Percentiles rank a stretch among this genome's conserved stretches.
These are phyloP conservation scores for human (Homo sapiens) DNA, from an alignment of 2,113 vertebrate genomes.

Conservation along the genomic window DNA sequence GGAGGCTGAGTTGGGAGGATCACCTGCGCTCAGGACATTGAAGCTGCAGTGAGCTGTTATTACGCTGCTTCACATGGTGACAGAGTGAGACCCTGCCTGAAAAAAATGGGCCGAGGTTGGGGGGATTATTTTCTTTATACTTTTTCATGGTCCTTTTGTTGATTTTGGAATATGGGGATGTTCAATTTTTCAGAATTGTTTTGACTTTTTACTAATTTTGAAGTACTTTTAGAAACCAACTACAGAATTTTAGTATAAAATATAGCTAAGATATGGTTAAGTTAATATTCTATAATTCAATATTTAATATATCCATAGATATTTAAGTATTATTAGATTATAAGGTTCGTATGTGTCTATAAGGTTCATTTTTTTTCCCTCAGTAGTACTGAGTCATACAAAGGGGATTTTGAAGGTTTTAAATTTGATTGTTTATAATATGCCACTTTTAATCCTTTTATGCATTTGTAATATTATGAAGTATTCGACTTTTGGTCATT, in stretches of 20 bases:
- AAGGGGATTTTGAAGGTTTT: slow-evolving; percentile 19
- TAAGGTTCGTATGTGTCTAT: not conserved
- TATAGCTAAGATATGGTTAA: not conserved
- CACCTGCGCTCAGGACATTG: too few relatives aligned
- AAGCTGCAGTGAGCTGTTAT: too few relatives aligned
- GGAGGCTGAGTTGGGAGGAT: too few relatives aligned
- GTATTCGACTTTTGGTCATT: slow-evolving; percentile 10
- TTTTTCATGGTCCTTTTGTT: not conserved
- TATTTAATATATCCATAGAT: not conserved
- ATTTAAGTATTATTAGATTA: not conserved
- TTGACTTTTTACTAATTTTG: slow-evolving; percentile 22
- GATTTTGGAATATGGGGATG: not conserved
- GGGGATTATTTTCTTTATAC: not conserved
- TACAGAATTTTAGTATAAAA: not conserved
- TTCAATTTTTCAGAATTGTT: slow-evolving; percentile 34
- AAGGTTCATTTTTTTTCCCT: not conserved
- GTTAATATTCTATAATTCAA: not conserved
- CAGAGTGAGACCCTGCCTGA: too few relatives aligned
- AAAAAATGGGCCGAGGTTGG: too few relatives aligned
- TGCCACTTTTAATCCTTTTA: not conserved
- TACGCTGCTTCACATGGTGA: too few relatives aligned
- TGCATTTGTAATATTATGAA: slow-evolving; percentile 13
- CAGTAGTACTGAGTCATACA: slow-evolving; percentile 29
- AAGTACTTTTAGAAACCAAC: slow-evolving; percentile 17
- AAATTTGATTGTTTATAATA: slow-evolving; percentile 25